These are phyloP conservation scores for Artibeus jamaicensis DNA, from an alignment of 2,797 vertebrate genomes.

Conservation along the genomic window DNA sequence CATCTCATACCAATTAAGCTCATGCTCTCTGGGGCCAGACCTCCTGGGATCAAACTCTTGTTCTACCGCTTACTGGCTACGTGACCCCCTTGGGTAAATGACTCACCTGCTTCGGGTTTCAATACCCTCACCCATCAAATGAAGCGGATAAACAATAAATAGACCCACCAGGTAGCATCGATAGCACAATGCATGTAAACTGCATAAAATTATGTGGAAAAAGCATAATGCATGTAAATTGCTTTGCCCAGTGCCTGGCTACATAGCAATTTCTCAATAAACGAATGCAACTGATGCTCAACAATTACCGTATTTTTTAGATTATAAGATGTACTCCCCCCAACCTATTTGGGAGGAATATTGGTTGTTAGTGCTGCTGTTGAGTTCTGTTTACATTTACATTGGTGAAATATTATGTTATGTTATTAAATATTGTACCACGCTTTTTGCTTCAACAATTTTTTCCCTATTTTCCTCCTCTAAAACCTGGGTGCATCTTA, in stretches of 20 bases:
- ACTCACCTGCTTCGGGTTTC: not conserved
- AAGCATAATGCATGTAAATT: conserved; percentile 1
- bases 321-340: too few relatives aligned
- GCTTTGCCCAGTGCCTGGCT: not conserved
- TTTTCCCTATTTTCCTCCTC: too few relatives aligned
- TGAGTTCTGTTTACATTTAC: too few relatives aligned
- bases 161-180: not conserved
- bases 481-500: too few relatives aligned
- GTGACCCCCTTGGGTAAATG: not conserved
- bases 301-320: not conserved
- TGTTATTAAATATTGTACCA: too few relatives aligned
- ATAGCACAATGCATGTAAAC: not conserved
- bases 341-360: too few relatives aligned
- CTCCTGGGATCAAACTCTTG: not conserved
- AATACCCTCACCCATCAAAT: not conserved
- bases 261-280: conserved; percentile 24
- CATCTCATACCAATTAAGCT: not conserved
- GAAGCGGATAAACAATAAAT: not conserved
- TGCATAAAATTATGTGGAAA: not conserved
- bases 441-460: too few relatives aligned
- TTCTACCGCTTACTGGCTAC: not conserved
- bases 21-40: not conserved
- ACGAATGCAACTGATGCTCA: not conserved
- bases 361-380: too few relatives aligned
- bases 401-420: too few relatives aligned